Conservation (phyloP, 1,140 invertebrate species). For the Drosophila saltans region DNA sequence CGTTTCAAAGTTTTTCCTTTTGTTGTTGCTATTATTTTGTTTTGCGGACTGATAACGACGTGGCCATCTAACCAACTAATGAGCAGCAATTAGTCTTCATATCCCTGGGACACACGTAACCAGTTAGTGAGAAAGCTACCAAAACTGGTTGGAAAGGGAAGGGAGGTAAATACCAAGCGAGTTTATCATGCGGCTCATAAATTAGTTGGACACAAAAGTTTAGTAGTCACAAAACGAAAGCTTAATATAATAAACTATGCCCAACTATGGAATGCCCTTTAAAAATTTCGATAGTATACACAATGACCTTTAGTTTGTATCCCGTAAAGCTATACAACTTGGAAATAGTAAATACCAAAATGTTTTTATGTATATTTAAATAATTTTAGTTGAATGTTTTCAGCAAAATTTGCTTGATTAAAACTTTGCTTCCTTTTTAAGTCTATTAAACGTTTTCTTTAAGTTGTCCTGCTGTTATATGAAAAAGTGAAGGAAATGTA, state of each 20-base stretch:
- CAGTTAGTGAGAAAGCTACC: background rate
- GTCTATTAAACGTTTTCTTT: too few relatives aligned
- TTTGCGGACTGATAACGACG: conserved; percentile 30
- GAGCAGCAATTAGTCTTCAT: conserved; percentile 53
- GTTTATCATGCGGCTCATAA: conserved; percentile 39
- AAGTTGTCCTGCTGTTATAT: too few relatives aligned
- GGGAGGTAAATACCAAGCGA: background rate
- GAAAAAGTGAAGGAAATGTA: too few relatives aligned
- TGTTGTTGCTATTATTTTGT: conserved; percentile 4
- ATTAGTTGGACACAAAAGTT: conserved; percentile 22
- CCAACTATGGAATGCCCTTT: background rate
- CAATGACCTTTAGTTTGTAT: too few relatives aligned
- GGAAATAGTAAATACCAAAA: too few relatives aligned
- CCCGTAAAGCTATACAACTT: too few relatives aligned
- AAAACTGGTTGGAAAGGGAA: background rate
- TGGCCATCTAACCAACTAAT: conserved; percentile 40
- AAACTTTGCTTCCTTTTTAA: too few relatives aligned
- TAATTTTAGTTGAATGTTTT: too few relatives aligned
- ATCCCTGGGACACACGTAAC: conserved; percentile 21
- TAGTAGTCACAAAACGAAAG: background rate
- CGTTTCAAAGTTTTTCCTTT: conserved; percentile 39
- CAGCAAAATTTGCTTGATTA: too few relatives aligned
- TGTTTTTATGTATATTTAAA: too few relatives aligned
- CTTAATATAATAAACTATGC: background rate
- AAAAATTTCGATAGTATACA: background rate